A percentile compares a stretch with the other conserved stretches of the same genome.
Conservation (phyloP, 1,140 invertebrate species). For the Chelonus insularis region DNA sequence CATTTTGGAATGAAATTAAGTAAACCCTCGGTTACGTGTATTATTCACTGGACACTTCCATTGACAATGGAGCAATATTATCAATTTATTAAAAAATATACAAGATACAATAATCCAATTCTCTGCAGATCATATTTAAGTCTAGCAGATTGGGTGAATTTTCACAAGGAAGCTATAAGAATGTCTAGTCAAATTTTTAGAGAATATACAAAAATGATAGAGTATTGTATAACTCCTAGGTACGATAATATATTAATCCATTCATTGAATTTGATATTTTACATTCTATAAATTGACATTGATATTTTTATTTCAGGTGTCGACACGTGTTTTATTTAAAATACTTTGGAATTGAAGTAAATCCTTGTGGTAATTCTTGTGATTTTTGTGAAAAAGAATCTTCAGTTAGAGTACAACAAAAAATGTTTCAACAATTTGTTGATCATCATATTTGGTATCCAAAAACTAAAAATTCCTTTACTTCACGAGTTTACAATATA, state of each 20-base stretch:
- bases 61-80: background rate
- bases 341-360: too few species aligned
- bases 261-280: too few species aligned
- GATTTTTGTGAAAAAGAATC: too few species aligned
- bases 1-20: background rate
- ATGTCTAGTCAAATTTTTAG: background rate
- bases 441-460: too few species aligned
- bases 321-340: too few species aligned
- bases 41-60: constrained; percentile 4
- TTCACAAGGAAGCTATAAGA: background rate
- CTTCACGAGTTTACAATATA: too few species aligned
- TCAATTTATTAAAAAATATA: background rate
- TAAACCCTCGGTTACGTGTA: background rate
- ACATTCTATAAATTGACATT: too few species aligned
- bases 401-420: too few species aligned
- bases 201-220: background rate
- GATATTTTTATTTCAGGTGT: too few species aligned
- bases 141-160: background rate
- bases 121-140: background rate
- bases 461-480: too few species aligned
- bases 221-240: background rate
- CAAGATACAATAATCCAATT: background rate
- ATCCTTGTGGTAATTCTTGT: too few species aligned
- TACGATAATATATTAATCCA: background rate
- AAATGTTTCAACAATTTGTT: too few species aligned